Conservation (phyloP, 2,113 vertebrate species). For the Hippotragus niger region DNA sequence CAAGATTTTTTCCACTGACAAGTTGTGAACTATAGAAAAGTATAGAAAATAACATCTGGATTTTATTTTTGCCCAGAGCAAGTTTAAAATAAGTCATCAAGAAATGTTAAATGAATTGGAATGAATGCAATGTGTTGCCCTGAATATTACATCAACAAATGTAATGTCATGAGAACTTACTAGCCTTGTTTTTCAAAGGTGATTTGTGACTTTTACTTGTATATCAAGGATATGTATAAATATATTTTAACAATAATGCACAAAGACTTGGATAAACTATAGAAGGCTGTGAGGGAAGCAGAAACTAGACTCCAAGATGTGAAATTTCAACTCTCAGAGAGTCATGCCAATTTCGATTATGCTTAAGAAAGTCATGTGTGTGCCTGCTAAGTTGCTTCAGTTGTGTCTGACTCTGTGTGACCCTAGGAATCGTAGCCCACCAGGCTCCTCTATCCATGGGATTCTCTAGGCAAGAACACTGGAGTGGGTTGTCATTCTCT, state of each 20-base stretch:
- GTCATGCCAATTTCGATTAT: background rate
- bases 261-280: background rate
- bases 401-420: background rate
- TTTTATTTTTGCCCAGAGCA: background rate
- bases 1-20: background rate
- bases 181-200: background rate
- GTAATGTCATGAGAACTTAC: background rate
- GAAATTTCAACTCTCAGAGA: background rate
- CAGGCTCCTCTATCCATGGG: background rate
- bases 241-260: background rate
- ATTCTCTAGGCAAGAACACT: background rate
- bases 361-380: background rate
- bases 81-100: background rate
- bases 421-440: background rate
- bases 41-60: background rate
- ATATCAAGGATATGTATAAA: background rate
- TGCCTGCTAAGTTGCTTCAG: background rate
- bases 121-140: background rate
- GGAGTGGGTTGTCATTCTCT: background rate
- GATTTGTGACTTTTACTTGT: background rate
- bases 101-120: background rate
- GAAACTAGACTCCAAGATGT: background rate
- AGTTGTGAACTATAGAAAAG: background rate
- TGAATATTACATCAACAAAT: background rate
- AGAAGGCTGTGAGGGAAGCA: background rate